Conservation (phyloP, 2,113 vertebrate genomes). For the Panthera uncia region DNA sequence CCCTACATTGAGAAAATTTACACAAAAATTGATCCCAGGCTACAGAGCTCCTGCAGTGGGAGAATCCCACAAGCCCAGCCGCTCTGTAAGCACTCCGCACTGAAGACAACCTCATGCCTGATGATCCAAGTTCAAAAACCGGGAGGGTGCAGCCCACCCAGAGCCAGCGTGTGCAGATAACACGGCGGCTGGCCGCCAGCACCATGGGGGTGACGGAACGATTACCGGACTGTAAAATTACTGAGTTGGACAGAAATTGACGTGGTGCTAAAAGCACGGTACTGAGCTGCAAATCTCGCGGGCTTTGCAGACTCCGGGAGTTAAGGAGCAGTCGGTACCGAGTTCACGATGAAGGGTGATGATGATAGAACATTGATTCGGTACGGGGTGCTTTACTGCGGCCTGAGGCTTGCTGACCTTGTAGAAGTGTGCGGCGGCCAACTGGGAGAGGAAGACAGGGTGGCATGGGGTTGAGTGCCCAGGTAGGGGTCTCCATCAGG, state of each 20-base stretch:
- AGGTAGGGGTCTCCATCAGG: neutral
- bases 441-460: neutral
- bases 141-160: accelerated
- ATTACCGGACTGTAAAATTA: neutral
- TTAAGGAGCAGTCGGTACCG: neutral
- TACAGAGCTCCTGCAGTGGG: neutral
- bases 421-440: neutral
- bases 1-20: neutral
- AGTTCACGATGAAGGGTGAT: neutral
- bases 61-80: neutral
- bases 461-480: neutral
- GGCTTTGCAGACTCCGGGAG: neutral
- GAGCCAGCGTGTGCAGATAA: neutral
- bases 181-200: neutral
- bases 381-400: neutral
- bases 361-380: neutral
- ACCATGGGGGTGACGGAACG: neutral
- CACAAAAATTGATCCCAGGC: neutral
- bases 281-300: neutral
- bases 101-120: neutral
- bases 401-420: too few relatives aligned
- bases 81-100: neutral
- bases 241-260: neutral
- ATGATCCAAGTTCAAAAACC: neutral
- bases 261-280: neutral